phyloP scores from a whole-genome alignment of 2,888 invertebrate genomes.

The Tanypteryx hageni region DNA sequence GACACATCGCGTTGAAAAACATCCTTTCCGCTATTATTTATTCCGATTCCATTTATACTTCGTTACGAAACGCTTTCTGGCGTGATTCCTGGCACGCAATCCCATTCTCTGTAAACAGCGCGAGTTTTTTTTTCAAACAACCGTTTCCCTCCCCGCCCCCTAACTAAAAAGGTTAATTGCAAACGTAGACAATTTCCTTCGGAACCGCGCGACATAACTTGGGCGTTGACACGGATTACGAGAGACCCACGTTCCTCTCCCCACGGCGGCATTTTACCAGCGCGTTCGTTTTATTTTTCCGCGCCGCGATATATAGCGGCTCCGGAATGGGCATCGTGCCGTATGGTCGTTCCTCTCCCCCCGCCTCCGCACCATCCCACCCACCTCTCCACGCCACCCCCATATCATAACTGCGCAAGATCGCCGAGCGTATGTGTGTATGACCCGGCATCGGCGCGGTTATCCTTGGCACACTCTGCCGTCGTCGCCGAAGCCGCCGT shows the following conservation, averaged over 20 bases:
- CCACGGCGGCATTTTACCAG: not conserved
- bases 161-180: not conserved
- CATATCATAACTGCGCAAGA: constrained; percentile 31
- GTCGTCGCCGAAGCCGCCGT: not conserved
- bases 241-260: not conserved
- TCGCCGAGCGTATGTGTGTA: constrained; percentile 24
- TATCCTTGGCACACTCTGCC: constrained; percentile 59
- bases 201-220: not conserved
- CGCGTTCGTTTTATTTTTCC: not conserved
- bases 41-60: too few relatives aligned
- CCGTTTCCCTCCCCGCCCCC: not conserved
- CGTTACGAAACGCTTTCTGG: not conserved
- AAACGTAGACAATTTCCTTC: not conserved
- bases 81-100: not conserved
- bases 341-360: not conserved
- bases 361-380: not conserved
- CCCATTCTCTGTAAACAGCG: not conserved
- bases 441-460: constrained; percentile 41
- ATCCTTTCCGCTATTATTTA: too few relatives aligned
- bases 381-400: not conserved
- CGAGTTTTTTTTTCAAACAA: not conserved
- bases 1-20: too few relatives aligned
- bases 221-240: constrained; percentile 8
- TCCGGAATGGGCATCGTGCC: constrained; percentile 16
- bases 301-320: constrained; percentile 2